Evolutionary conservation across 2,888 invertebrate species (phyloP).

Genomic region (Torymus texanus): DNA sequence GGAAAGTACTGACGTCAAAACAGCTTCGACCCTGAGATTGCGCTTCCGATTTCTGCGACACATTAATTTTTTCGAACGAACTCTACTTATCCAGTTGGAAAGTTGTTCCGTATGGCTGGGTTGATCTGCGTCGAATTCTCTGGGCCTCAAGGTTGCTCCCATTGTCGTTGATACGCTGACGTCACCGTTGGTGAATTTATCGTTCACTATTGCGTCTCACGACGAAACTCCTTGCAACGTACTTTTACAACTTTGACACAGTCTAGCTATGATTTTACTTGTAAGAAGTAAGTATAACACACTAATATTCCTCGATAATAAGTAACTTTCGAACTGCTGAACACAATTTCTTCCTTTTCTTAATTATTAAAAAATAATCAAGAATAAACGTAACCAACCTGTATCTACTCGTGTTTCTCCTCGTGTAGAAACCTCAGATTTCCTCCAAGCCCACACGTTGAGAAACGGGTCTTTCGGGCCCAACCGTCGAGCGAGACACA

Average conservation of each 20-base stretch:
- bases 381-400: constrained; percentile 69
- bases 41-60: constrained; percentile 79
- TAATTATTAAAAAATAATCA: constrained; percentile 58
- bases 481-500: constrained; percentile 64
- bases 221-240: neutral
- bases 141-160: constrained; percentile 59
- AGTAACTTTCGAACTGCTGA: constrained; percentile 14
- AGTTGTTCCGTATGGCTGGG: constrained; percentile 65
- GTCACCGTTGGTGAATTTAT: constrained; percentile 31
- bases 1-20: constrained; percentile 79
- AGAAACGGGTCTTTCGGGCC: constrained; percentile 47
- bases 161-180: constrained; percentile 52
- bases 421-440: constrained; percentile 59
- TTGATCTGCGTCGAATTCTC: constrained; percentile 62
- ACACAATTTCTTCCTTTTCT: constrained; percentile 41
- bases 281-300: neutral
- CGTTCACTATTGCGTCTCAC: neutral
- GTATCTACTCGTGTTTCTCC: constrained; percentile 69
- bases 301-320: constrained; percentile 9
- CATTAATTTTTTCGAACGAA: constrained; percentile 79
- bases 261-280: neutral
- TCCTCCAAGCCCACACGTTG: constrained; percentile 51
- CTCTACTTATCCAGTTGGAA: constrained; percentile 80
- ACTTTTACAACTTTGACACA: neutral
- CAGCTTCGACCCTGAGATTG: constrained; percentile 81